Base-by-base conservation (phyloP, 2,888 invertebrate species). In the Hemicrepidius hirtus region DNA sequence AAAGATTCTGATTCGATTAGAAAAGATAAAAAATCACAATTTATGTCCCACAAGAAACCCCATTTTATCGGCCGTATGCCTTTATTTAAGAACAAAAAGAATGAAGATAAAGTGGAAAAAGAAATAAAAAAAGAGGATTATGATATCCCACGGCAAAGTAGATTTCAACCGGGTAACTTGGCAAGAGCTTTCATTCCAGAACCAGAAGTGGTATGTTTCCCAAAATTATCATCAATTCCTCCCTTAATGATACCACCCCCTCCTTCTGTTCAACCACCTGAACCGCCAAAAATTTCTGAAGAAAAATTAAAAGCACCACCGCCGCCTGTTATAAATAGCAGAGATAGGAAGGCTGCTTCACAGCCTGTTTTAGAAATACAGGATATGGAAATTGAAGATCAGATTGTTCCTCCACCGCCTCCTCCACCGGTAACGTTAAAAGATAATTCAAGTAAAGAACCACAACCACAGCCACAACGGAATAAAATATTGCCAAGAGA, bases 41-140 rank as follows among this genome's bases (percentile, higher is more conserved):
- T 59, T 77, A 57, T 77, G 0, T 67, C 70, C 83, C 91, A 92
- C 75, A 92, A 92, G 74, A 95, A 94, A 84, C 88, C 95, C 82
- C 95, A 95, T 0, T 95, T 95, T 79, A 95, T 95, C 76, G 96
- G 95, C 76, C 91, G 95, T 84, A 93, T 95, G 92, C 95, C 95
- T 0, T 89, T 95, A 10, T 94, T 93, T 81, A 93, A 93, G 81
- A 89, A 88, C 83, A 88, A 88, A 67, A 87, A 88, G 77, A 82
- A 82, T 53, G 80, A 85, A 74, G 82, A 82, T 72, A 87, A 88
- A 77, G 83, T 87, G 49, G 87, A 88, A 74, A 88, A 89, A 83
- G 90, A 91, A 77, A 88, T 90, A 3, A 89, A 90, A 77, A 89
- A 85, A 74, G 85, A 86, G 70, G 85, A 86, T 62, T 87, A 86